Evolutionary conservation across 2,888 invertebrate genomes (phyloP).

Genomic region (Phorcus lineatus): DNA sequence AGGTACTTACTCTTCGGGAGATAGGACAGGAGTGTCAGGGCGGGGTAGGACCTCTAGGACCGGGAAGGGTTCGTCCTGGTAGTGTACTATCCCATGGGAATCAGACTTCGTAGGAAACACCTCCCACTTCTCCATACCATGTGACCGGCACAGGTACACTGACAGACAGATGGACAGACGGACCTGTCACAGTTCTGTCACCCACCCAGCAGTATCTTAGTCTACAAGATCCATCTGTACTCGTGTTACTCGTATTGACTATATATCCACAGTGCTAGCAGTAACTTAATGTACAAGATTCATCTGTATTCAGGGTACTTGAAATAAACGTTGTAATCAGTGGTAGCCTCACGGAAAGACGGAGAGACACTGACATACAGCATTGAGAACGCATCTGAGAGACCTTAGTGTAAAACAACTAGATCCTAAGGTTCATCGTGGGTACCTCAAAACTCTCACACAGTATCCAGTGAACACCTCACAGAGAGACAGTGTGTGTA

Average conservation of each 20-base stretch:
- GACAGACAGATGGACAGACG: neutral
- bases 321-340: too few species aligned
- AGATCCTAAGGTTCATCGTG: too few species aligned
- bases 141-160: neutral
- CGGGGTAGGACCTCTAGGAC: neutral
- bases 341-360: neutral
- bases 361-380: neutral
- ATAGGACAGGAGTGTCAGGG: neutral
- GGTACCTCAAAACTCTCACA: neutral
- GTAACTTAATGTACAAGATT: too few species aligned
- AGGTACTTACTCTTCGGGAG: neutral
- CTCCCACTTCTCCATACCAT: constrained; percentile 7
- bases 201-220: too few species aligned
- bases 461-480: neutral
- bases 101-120: constrained; percentile 4
- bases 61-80: neutral
- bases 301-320: too few species aligned
- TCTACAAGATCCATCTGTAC: too few species aligned
- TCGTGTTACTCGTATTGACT: too few species aligned
- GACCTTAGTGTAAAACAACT: too few species aligned
- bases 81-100: constrained; percentile 1
- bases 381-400: too few species aligned
- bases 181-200: too few species aligned
- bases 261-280: too few species aligned
- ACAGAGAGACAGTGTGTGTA: neutral